A percentile compares a stretch with the other conserved stretches of the same genome.
Evolutionary conservation across 2,888 invertebrate species (phyloP).

Genomic region (Yponomeuta cagnagella): DNA sequence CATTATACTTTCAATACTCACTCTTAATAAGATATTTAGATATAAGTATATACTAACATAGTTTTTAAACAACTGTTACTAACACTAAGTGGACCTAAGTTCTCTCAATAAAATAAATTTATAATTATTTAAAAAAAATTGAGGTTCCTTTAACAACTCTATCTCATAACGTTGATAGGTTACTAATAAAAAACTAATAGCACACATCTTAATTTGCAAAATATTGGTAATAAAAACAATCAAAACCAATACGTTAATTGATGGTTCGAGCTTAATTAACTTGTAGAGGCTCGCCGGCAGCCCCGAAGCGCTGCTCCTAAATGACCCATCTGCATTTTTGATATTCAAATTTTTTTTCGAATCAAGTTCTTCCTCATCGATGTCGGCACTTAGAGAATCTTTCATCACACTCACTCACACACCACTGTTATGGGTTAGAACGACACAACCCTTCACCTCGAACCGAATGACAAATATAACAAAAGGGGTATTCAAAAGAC

Average conservation of each 20-base stretch:
- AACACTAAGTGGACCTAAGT: too few relatives aligned
- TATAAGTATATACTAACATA: too few relatives aligned
- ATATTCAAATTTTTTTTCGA: constrained; percentile 74
- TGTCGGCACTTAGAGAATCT: constrained; percentile 15
- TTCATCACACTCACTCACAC: constrained; percentile 70
- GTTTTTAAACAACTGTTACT: too few relatives aligned
- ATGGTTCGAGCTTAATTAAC: constrained; percentile 74
- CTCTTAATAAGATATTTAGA: not conserved
- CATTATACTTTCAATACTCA: not conserved
- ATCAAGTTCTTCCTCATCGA: constrained; percentile 52
- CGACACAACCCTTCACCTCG: constrained; percentile 51
- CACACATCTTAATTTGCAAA: constrained; percentile 50
- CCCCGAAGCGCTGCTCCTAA: constrained; percentile 56
- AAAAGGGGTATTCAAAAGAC: constrained; percentile 61
- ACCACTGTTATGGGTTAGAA: constrained; percentile 46
- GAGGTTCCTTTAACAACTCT: not conserved
- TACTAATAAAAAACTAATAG: constrained; percentile 27
- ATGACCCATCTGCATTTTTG: constrained; percentile 73
- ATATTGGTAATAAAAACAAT: constrained; percentile 50
- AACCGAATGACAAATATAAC: constrained; percentile 28
- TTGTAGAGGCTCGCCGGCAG: constrained; percentile 60
- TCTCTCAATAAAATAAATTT: too few relatives aligned
- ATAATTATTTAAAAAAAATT: not conserved
- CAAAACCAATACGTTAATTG: constrained; percentile 71
- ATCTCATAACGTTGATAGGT: not conserved